A percentile compares a stretch with the other conserved stretches of the same genome.
phyloP scores from a whole-genome alignment of 1,140 invertebrate species.

The Drosophila kanapiae region DNA sequence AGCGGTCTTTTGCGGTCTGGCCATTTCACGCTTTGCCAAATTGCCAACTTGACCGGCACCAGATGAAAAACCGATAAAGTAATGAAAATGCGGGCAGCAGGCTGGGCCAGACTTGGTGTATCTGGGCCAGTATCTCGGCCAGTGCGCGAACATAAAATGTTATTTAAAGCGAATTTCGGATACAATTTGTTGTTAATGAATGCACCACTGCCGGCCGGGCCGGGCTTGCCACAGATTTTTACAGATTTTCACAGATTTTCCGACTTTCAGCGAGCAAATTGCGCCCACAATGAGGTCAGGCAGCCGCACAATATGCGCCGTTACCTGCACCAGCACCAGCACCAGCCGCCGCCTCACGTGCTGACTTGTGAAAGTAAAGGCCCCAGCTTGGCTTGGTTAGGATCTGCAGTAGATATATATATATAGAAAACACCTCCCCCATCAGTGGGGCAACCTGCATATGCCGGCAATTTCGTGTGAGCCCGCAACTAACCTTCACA shows the following conservation, averaged over 20 bases:
- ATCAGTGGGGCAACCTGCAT: constrained; percentile 29
- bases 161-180: constrained; percentile 80
- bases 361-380: constrained; percentile 82
- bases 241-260: constrained; percentile 44
- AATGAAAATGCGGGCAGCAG: constrained; percentile 64
- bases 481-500: constrained; percentile 79
- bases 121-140: constrained; percentile 34
- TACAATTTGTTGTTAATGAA: constrained; percentile 83
- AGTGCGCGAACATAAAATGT: constrained; percentile 74
- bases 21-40: constrained; percentile 82
- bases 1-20: constrained; percentile 54
- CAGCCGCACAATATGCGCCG: constrained; percentile 73
- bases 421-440: constrained; percentile 8
- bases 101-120: constrained; percentile 23
- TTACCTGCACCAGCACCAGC: constrained; percentile 51
- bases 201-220: constrained; percentile 59
- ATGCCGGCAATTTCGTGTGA: constrained; percentile 71
- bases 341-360: constrained; percentile 62
- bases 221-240: constrained; percentile 41
- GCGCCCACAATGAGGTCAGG: constrained; percentile 80
- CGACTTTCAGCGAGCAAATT: constrained; percentile 70
- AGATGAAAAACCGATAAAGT: constrained; percentile 59
- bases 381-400: constrained; percentile 27
- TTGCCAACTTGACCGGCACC: constrained; percentile 79
- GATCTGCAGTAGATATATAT: constrained; percentile 23